Evolutionary conservation across 2,113 vertebrate genomes (phyloP).

Genomic region (Amphilophus citrinellus): DNA sequence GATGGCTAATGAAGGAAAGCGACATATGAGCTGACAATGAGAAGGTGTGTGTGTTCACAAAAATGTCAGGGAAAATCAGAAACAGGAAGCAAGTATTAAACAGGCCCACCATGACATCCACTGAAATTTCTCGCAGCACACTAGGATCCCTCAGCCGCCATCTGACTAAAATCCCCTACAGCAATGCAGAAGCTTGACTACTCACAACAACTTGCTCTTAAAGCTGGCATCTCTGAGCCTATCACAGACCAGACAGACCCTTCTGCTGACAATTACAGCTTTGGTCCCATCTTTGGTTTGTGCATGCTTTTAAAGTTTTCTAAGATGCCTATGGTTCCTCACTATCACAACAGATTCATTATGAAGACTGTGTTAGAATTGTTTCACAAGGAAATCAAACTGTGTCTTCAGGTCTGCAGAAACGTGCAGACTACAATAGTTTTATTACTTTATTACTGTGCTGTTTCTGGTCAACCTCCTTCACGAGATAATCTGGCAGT

Average conservation of each 20-base stretch:
- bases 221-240: constrained; percentile 63
- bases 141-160: constrained; percentile 54
- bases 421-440: neutral
- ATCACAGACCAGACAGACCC: constrained; percentile 50
- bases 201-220: constrained; percentile 45
- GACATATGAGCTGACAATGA: neutral
- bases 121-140: constrained; percentile 55
- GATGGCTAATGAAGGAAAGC: constrained; percentile 8
- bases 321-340: neutral
- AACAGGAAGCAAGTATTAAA: constrained; percentile 53
- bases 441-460: neutral
- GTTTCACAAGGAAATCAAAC: neutral
- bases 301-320: constrained; percentile 31
- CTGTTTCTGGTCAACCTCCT: constrained; percentile 35
- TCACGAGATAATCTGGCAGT: constrained; percentile 37
- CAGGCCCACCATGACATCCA: constrained; percentile 59
- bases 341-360: neutral
- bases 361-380: constrained; percentile 3
- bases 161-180: constrained; percentile 67
- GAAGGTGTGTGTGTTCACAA: neutral
- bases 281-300: constrained; percentile 31
- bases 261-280: constrained; percentile 58
- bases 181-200: constrained; percentile 42
- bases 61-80: constrained; percentile 37
- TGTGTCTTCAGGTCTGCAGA: neutral